These are phyloP conservation scores for Apis laboriosa DNA, from an alignment of 1,140 invertebrate species.

Conservation along the genomic window DNA sequence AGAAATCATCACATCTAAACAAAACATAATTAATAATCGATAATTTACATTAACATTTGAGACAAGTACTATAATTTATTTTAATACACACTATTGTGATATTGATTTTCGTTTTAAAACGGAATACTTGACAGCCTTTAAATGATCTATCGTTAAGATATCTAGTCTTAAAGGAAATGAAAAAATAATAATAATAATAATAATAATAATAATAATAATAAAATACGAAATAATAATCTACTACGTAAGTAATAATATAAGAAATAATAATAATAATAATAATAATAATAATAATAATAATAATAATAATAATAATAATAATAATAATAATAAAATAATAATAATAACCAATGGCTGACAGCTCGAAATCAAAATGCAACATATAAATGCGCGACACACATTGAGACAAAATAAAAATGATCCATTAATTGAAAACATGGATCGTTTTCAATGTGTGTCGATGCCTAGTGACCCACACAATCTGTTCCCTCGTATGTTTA, in stretches of 20 bases:
- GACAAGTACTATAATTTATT: slow-evolving; percentile 30
- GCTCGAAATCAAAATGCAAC: slow-evolving; percentile 72
- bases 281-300: slow-evolving; percentile 30
- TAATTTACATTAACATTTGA: background rate
- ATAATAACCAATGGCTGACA: slow-evolving; percentile 62
- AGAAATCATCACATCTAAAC: background rate
- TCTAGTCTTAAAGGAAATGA: slow-evolving; percentile 27
- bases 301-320: slow-evolving; percentile 38
- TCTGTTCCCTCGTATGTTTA: slow-evolving; percentile 21
- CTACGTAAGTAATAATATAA: slow-evolving; percentile 33
- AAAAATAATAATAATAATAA: slow-evolving; percentile 1
- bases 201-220: slow-evolving; percentile 35
- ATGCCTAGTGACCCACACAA: slow-evolving; percentile 59
- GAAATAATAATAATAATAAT: slow-evolving; percentile 23
- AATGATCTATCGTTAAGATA: slow-evolving; percentile 36
- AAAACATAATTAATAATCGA: background rate
- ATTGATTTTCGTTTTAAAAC: slow-evolving; percentile 15
- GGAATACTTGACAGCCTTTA: slow-evolving; percentile 15
- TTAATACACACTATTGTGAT: slow-evolving; percentile 33
- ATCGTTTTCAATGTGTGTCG: slow-evolving; percentile 63
- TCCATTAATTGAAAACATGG: slow-evolving; percentile 27
- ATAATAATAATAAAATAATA: slow-evolving; percentile 22
- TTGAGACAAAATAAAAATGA: slow-evolving; percentile 42
- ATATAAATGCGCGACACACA: slow-evolving; percentile 56
- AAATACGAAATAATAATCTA: slow-evolving; percentile 4